Evolutionary conservation across 2,113 vertebrate genomes (phyloP).

Genomic region (Xenopus tropicalis): DNA sequence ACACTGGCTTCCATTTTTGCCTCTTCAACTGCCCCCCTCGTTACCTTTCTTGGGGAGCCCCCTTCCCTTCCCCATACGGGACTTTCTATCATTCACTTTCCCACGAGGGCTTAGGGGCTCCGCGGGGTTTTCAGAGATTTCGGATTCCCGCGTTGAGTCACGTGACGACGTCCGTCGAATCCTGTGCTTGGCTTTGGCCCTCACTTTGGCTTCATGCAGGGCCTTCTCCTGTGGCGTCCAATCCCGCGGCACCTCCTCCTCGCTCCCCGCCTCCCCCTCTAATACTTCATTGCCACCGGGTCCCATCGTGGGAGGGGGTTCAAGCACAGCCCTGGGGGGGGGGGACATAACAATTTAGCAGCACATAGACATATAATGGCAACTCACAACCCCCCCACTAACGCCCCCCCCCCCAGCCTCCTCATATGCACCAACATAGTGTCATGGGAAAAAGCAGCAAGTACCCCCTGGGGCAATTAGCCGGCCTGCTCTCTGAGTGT

Average conservation of each 20-base stretch:
- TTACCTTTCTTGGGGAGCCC: slow-evolving; percentile 84
- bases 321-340: no score
- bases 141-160: slow-evolving; percentile 74
- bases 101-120: slow-evolving; percentile 72
- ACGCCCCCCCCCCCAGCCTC: no score
- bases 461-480: no score
- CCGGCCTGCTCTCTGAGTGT: no score
- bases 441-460: no score
- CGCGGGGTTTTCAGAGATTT: slow-evolving; percentile 53
- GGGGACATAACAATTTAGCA: no score
- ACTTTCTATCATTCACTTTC: slow-evolving; percentile 71
- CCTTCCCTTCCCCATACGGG: slow-evolving; percentile 76
- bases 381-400: no score
- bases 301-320: not conserved
- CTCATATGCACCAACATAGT: no score
- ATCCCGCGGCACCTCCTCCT: slow-evolving; percentile 63
- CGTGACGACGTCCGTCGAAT: slow-evolving; percentile 74
- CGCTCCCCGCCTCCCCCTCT: slow-evolving; percentile 56
- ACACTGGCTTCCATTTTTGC: no score
- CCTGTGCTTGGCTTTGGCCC: slow-evolving; percentile 78
- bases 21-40: not conserved
- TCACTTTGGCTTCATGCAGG: slow-evolving; percentile 74
- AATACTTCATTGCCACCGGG: slow-evolving; percentile 48
- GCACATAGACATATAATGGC: no score
- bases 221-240: slow-evolving; percentile 82